Evolutionary conservation across 1,140 invertebrate species (phyloP), one percentile per base, ranked within the genome.

Genomic region (Ylistrum balloti): DNA sequence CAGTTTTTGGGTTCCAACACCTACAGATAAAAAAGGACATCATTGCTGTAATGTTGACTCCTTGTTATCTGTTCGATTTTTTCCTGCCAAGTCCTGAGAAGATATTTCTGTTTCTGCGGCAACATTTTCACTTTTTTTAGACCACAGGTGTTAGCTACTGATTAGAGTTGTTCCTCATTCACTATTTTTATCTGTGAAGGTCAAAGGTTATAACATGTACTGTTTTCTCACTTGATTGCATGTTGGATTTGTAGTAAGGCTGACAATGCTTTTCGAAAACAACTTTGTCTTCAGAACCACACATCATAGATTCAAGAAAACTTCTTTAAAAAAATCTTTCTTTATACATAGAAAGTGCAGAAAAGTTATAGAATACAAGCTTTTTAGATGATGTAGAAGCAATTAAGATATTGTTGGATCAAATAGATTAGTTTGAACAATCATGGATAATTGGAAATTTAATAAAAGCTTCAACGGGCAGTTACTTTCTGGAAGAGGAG

Each of bases 101-200:
- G 56, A 74, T 74, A 74, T 17, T n/a, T 74, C 22, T n/a, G 56
- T 17, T n/a, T 74, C 56, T 28, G 56, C 9, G 22, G 22, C 17
- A 74, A 74, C 56, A 74, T 74, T 74, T 74, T 74, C 3, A 17
- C 56, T n/a, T 28, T 74, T 74, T 74, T 74, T 74, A 74, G 56
- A 74, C 56, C 56, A 74, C 56, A 74, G 9, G 9, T 74, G 56
- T 74, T 74, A n/a, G 56, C 2, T 28, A 28, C 22, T 74, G 56
- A 74, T 74, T 74, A 74, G 5, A 74, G n/a, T 5, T 28, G 22
- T 28, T 5, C 5, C 56, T 74, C 56, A 74, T 74, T 74, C 5
- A 17, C 56, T 28, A 28, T 74, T 74, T 22, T 74, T 74, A 74
- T 74, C n/a, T 28, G n/a, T 74, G 0, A 28, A 74, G 56, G 56